phyloP scores from a whole-genome alignment of 2,797 vertebrate species.

The Rallus crepitans region DNA sequence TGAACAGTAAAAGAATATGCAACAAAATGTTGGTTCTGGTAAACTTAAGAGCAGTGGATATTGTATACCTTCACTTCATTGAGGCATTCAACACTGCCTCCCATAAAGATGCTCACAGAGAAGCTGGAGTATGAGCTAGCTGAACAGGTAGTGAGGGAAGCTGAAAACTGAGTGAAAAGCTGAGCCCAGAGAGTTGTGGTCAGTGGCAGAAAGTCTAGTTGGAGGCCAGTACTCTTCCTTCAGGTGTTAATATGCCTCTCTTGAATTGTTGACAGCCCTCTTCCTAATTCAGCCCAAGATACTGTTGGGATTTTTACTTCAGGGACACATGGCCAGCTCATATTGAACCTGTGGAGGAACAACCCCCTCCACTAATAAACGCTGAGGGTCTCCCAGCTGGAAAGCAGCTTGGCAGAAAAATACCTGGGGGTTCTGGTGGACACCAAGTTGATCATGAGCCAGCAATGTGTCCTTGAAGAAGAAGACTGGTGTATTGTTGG shows the following conservation, averaged over 20 bases:
- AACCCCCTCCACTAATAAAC: not conserved
- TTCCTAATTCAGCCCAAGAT: not conserved
- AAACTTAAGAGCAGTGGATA: not conserved
- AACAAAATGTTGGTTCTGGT: not conserved
- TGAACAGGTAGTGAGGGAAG: not conserved
- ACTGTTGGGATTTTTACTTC: not conserved
- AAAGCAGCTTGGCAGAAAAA: not conserved
- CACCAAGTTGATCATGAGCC: not conserved
- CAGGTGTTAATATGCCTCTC: not conserved
- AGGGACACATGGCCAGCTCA: not conserved
- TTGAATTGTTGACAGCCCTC: not conserved
- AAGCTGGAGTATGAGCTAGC: not conserved
- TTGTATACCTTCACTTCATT: not conserved
- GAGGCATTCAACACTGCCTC: not conserved
- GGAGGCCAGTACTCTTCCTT: not conserved
- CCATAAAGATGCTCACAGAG: not conserved
- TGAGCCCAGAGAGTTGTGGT: not conserved
- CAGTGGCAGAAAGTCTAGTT: not conserved
- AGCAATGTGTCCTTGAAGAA: not conserved
- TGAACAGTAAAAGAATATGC: not conserved
- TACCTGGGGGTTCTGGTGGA: not conserved
- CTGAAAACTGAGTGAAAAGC: not conserved
- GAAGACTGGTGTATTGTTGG: not conserved
- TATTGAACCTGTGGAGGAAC: rapidly evolving
- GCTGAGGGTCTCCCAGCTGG: not conserved